phyloP scores from a whole-genome alignment of 2,113 vertebrate genomes.

The Gambusia holbrooki region DNA sequence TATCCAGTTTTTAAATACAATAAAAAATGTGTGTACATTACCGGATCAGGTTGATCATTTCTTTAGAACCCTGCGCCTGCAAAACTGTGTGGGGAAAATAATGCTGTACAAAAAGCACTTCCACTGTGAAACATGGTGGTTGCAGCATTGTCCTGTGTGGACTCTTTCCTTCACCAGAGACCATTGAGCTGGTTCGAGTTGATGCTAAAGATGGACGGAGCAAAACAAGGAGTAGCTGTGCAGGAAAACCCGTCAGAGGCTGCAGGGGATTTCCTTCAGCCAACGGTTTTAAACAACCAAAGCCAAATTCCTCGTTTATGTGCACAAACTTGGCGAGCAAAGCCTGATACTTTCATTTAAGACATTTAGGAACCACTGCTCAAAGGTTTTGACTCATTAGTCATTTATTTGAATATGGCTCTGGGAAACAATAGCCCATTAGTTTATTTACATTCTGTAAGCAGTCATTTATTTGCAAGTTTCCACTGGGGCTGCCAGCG shows the following conservation, averaged over 20 bases:
- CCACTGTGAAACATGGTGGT: background rate
- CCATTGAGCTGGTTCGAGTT: background rate
- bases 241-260: background rate
- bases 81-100: too few species aligned
- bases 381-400: too few species aligned
- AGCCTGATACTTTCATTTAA: too few species aligned
- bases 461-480: constrained; percentile 30
- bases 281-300: too few species aligned
- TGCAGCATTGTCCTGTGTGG: background rate
- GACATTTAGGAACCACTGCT: too few species aligned
- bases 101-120: too few species aligned
- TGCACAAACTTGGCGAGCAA: background rate
- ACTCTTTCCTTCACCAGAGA: background rate
- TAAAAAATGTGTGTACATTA: too few species aligned
- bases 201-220: background rate
- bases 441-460: constrained; percentile 20
- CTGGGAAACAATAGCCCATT: background rate
- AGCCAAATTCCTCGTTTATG: background rate
- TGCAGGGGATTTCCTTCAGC: too few species aligned
- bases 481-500: constrained; percentile 18
- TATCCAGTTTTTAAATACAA: too few species aligned
- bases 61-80: too few species aligned
- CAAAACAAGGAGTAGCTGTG: background rate
- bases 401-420: too few species aligned
- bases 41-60: too few species aligned